Evolutionary conservation across 2,888 invertebrate species (phyloP), one percentile per base, ranked within the genome.

Genomic region (Melipona beecheii): DNA sequence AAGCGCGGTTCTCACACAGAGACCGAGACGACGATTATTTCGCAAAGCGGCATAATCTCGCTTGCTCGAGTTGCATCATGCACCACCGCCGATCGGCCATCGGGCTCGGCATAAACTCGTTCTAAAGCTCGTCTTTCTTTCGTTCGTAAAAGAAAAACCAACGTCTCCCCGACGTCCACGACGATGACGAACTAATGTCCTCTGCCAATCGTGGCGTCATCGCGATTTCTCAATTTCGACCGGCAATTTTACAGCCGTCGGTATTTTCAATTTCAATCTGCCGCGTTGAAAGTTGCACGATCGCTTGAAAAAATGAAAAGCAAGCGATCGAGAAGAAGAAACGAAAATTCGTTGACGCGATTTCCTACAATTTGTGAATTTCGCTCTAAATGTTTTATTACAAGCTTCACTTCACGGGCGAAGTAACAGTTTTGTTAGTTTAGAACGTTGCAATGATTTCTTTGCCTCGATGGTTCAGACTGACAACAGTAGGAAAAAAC

Each of bases 1-100:
- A 74, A 78, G 66, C 71, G 36, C 49, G 60, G 49, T 24, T 60
- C 24, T 43, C 43, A 11, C 9, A 43, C 11, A 49, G 58, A 64
- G 73, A 43, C 43, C 36, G 36, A 68, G 64, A 52, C 73, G 64
- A 52, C 73, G 60, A 69, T 76, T 70, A 70, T 77, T 82, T 73
- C 76, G 83, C 73, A 65, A 74, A 76, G 69, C 69, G 60, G 75
- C 60, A 71, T 56, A 71, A 73, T 58, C 60, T 1, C 43, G 43
- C 24, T 69, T 69, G 68, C 68, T 31, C 36, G 2, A 73, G 65
- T 73, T 50, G 31, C 71, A 27, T 75, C 70, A 54, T 60, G 80
- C 81, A 54, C 24, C 74, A 54, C 24, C 52, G 70, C 36, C 31
- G 80, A 80, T 83, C 80, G 71, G 27, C 62, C 36, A 43, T 43